These are phyloP conservation scores for Drosophila buzzatii DNA, from an alignment of 2,888 invertebrate species.

Conservation along the genomic window DNA sequence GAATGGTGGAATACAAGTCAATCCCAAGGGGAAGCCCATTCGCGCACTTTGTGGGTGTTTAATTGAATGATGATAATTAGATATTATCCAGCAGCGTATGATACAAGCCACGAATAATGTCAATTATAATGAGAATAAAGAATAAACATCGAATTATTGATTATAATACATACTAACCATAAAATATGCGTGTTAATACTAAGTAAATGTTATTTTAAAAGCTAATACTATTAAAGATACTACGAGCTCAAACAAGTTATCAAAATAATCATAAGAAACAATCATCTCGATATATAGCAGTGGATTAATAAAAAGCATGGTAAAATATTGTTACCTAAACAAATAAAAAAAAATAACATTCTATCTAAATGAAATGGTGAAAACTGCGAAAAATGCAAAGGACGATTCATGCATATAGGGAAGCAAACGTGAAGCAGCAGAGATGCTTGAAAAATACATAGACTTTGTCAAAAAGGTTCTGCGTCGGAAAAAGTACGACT, in stretches of 20 bases:
- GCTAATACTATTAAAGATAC: not conserved
- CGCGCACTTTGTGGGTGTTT: not conserved
- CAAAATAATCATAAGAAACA: no score
- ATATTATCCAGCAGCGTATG: not conserved
- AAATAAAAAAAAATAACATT: no score
- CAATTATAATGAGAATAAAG: not conserved
- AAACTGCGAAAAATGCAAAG: no score
- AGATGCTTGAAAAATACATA: no score
- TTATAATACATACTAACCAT: not conserved
- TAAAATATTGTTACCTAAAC: no score
- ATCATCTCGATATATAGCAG: no score
- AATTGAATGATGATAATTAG: slow-evolving; percentile 1
- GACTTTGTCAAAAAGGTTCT: no score
- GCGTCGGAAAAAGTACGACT: no score
- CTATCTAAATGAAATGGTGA: no score
- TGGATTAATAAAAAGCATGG: no score
- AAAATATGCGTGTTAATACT: not conserved
- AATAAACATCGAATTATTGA: not conserved
- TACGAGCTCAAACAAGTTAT: not conserved
- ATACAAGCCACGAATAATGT: not conserved
- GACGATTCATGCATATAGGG: no score
- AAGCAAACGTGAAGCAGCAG: no score
- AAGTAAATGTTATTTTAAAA: not conserved
- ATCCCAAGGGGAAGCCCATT: not conserved
- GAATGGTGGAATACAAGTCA: not conserved